A percentile compares a stretch with the other conserved stretches of the same genome.
Conservation (phyloP, 2,113 vertebrate species). For the Enhydra lutris region DNA sequence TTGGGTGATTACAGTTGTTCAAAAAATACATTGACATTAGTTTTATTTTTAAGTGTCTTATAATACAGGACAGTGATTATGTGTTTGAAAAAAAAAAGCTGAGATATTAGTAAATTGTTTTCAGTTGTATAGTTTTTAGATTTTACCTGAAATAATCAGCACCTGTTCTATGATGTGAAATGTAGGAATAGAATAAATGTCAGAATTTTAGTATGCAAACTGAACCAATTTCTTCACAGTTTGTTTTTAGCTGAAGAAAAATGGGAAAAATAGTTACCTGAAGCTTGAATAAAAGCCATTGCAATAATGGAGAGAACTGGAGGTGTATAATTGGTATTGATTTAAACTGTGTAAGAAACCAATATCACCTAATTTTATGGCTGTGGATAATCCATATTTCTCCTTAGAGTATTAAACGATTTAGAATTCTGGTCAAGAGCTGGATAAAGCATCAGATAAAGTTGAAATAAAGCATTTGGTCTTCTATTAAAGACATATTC, state of each 20-base stretch:
- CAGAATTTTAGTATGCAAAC: background rate
- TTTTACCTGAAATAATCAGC: background rate
- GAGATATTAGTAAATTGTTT: background rate
- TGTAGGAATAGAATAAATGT: background rate
- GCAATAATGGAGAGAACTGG: background rate
- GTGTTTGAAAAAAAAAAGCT: background rate
- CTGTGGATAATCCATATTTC: constrained; percentile 9
- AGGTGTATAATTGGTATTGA: constrained; percentile 40
- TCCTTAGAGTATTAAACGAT: constrained; percentile 6
- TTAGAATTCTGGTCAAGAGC: background rate
- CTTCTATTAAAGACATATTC: background rate
- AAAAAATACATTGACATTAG: background rate
- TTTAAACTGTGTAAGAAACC: constrained; percentile 13
- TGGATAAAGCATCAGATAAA: background rate
- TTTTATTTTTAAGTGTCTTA: background rate
- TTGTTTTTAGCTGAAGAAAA: constrained; percentile 18
- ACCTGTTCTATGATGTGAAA: background rate
- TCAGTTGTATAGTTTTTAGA: background rate
- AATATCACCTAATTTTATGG: background rate
- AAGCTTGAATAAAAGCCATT: background rate
- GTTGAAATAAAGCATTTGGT: background rate
- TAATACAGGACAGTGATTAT: background rate
- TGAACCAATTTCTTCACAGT: background rate
- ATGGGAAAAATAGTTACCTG: background rate
- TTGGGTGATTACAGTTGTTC: background rate